phyloP scores from a whole-genome alignment of 2,888 invertebrate species.

The Melinaea menophilus region DNA sequence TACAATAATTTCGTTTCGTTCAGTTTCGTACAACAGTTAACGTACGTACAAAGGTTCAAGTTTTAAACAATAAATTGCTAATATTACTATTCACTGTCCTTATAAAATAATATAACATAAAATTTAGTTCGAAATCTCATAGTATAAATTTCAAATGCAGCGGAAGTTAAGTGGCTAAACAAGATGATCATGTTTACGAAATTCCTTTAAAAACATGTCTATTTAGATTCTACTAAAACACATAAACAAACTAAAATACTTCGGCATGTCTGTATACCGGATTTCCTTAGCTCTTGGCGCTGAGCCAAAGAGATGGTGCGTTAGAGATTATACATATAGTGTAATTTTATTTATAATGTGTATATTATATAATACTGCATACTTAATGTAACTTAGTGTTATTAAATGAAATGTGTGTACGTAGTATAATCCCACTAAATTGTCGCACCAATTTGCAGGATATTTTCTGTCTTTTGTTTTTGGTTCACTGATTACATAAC shows the following conservation, averaged over 20 bases:
- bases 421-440: no score
- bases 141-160: neutral
- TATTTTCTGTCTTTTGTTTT: no score
- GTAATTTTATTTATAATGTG: neutral
- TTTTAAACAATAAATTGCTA: no score
- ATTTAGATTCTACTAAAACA: slow-evolving; percentile 7
- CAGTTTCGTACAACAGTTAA: no score
- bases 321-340: neutral
- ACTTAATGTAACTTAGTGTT: no score
- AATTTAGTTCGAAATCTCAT: neutral
- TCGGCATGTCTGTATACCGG: slow-evolving; percentile 1
- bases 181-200: neutral
- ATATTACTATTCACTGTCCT: no score
- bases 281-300: slow-evolving; percentile 8
- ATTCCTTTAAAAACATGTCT: slow-evolving; percentile 5
- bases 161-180: slow-evolving; percentile 1
- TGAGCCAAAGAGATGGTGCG: slow-evolving; percentile 1
- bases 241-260: slow-evolving; percentile 6
- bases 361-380: neutral
- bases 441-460: no score
- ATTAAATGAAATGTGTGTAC: no score
- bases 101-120: neutral
- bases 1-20: no score
- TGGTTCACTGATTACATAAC: no score
- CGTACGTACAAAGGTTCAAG: no score